Base-by-base conservation (phyloP, 2,113 vertebrate species). In the Cryptoleucopteryx plumbea region DNA sequence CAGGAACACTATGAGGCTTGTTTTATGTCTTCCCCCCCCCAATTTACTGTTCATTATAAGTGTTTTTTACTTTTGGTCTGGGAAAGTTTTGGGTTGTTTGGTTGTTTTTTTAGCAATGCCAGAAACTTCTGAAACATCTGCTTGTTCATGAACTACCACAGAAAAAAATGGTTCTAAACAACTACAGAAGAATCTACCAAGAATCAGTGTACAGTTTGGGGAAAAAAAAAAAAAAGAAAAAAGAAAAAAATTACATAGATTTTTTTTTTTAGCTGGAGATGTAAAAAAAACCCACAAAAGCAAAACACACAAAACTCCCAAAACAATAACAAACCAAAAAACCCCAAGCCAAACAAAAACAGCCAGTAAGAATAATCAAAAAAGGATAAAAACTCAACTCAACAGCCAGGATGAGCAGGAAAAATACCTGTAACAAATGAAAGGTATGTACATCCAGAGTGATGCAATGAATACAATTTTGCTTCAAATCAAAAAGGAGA, bases 1-100 rank as follows among this genome's bases (percentile, higher is more conserved):
- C 9, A 32, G 8, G 18, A 79, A 84, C 1, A 11, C 1, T 74
- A 5, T 11, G 5, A 6, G 17, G 5, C 0, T 66, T 70, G n/a
- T 72, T 75, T 87, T 26, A 11, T 43, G 23, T 17, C 11, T 23
- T 27, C 18, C 19, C 45, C 45, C 45, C 45, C 43, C 45, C 19
- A 23, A 31, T 80, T 74, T 48, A 23, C 6, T 43, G 87, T 66
- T 36, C 2, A 43, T 34, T 42, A 2, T 34, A 48, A 22, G 23
- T 58, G 4, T 15, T 32, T 90, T 55, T 43, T 16, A 11, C 5
- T 58, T 75, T 34, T 90, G 2, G 3, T 50, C 29, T 75, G 10
- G 16, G 45, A 84, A 75, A 16, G 3, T 52, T 55, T 66, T 7
- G 2, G 4, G 22, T 73, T 48, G 2, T 11, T 73, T 67, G 6